Conservation (phyloP, 2,888 invertebrate genomes). For the Ophonus ardosiacus region DNA sequence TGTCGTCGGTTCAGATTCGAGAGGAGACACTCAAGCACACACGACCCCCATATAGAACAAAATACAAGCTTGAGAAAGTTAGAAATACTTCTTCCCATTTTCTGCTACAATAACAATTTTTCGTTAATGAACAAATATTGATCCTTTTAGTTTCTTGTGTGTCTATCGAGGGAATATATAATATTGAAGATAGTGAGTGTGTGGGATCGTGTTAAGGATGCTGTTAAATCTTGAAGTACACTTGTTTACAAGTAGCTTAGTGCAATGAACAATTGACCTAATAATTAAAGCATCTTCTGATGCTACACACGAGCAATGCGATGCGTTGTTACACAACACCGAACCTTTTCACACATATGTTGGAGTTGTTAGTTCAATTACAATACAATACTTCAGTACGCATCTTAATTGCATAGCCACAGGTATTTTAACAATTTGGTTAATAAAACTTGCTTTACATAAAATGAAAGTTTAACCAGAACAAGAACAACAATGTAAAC, state of each 20-base stretch:
- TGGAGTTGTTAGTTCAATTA: slow-evolving; percentile 28
- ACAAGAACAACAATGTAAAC: not conserved
- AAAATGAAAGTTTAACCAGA: slow-evolving; percentile 20
- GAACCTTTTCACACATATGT: slow-evolving; percentile 34
- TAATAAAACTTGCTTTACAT: slow-evolving; percentile 14
- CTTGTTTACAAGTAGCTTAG: slow-evolving; percentile 11
- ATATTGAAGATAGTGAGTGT: not conserved
- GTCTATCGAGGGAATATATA: not conserved
- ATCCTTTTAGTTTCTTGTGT: not conserved
- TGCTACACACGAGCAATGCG: slow-evolving; percentile 30
- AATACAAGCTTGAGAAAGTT: no score
- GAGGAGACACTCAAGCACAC: no score
- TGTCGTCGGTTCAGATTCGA: no score
- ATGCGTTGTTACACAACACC: not conserved
- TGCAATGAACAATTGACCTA: slow-evolving; percentile 62
- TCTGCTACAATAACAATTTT: not conserved
- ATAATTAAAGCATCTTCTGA: slow-evolving; percentile 59
- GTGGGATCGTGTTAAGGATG: slow-evolving; percentile 16
- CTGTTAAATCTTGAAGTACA: slow-evolving; percentile 30
- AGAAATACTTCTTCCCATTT: not conserved
- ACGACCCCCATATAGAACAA: no score
- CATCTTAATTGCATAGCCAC: slow-evolving; percentile 1
- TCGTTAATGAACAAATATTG: not conserved
- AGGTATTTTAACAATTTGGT: slow-evolving; percentile 42
- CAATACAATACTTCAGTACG: slow-evolving; percentile 21